Evolutionary conservation across 2,113 vertebrate genomes (phyloP).

Genomic region (Orientallactaga bullata): DNA sequence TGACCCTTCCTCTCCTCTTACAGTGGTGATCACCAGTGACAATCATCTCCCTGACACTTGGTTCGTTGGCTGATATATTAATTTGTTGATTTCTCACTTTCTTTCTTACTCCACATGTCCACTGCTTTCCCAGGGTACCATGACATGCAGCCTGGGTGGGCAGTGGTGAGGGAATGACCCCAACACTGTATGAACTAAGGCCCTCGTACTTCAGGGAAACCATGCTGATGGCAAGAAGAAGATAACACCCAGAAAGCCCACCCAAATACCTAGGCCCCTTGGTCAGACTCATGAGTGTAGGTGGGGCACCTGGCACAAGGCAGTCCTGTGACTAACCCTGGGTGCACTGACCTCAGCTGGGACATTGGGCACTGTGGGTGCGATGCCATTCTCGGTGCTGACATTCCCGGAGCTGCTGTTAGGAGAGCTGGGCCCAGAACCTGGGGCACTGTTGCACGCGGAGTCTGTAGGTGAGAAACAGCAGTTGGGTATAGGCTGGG

Average conservation of each 20-base stretch:
- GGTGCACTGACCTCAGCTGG: conserved; percentile 92
- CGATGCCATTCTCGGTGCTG: conserved; percentile 94
- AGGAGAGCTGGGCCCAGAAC: conserved; percentile 98
- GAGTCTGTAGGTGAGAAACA: conserved; percentile 88
- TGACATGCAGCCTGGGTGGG: background rate
- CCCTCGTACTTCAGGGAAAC: accelerated
- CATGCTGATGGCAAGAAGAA: background rate
- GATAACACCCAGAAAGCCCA: accelerated
- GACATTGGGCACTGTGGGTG: conserved; percentile 90
- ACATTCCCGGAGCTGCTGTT: conserved; percentile 99
- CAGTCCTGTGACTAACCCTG: conserved; percentile 85
- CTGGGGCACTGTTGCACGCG: conserved; percentile 97
- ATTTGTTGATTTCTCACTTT: background rate
- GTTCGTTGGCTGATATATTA: too few relatives aligned
- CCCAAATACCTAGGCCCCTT: too few relatives aligned
- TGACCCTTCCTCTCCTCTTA: background rate
- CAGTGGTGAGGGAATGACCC: too few relatives aligned
- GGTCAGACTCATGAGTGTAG: too few relatives aligned
- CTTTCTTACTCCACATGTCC: accelerated
- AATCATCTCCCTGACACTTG: background rate
- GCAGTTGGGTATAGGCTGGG: background rate
- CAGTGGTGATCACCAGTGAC: background rate
- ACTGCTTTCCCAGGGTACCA: background rate
- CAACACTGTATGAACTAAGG: accelerated
- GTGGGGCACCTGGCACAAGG: accelerated